Evolutionary conservation across 1,140 invertebrate species (phyloP), one percentile per base, ranked within the genome.

Genomic region (Chelonus insularis): DNA sequence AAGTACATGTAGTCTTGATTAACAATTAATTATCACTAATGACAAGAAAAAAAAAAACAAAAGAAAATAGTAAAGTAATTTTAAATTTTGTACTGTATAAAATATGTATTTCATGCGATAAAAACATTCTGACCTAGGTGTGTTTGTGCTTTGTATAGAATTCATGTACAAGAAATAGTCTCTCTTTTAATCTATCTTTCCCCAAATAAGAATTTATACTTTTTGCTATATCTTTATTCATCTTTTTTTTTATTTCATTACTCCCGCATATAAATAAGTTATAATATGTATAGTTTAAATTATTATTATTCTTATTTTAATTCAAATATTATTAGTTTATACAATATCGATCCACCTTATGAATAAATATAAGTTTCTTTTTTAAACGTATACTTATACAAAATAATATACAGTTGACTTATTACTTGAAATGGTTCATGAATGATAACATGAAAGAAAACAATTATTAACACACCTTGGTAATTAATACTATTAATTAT

Each of bases 31-130:
- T n/a, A n/a, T n/a, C n/a, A n/a, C n/a, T n/a, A 57, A 50, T 29
- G 4, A 48, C 47, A 52, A 18, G 12, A 16, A 12, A 20, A 52
- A 16, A 52, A 34, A 37, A 34, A 12, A 36, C 6, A 12, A 58
- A 48, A 39, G 14, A 39, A 39, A 39, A 39, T 14, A 39, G 37
- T 39, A 39, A 39, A 39, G 37, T 43, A 57, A 43, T 57, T 48
- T 48, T 58, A 47, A 45, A 58, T 50, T 58, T 47, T 58, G 41
- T 58, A 58, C 57, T 37, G 45, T 58, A 32, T 58, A 58, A 47
- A 47, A 48, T 57, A 57, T 43, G 20, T 52, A 52, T 36, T 34
- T 16, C 14, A 14, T 36, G 16, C 50, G 32, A 52, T 36, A 52
- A 52, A 51, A 51, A 51, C 25, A 50, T 50, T 50, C 21, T 52